Conservation (phyloP, 1,140 invertebrate genomes). For the Tetramorium alpestre region DNA sequence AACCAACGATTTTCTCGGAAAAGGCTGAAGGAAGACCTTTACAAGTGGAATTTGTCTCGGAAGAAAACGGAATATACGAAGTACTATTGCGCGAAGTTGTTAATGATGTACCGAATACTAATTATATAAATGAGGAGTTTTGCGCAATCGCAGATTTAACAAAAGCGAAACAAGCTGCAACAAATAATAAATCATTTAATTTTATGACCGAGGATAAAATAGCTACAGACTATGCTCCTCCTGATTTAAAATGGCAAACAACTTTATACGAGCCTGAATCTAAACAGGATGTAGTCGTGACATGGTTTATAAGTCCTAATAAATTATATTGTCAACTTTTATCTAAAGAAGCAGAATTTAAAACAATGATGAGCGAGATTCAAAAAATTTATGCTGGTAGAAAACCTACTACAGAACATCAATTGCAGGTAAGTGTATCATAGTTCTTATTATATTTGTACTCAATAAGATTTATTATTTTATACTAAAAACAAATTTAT, state of each 20-base stretch:
- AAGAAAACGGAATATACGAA: slow-evolving; percentile 77
- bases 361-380: slow-evolving; percentile 89
- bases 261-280: slow-evolving; percentile 74
- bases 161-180: slow-evolving; percentile 65
- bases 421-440: slow-evolving; percentile 73
- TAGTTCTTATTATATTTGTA: slow-evolving; percentile 23
- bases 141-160: slow-evolving; percentile 69
- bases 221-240: slow-evolving; percentile 79
- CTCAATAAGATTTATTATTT: slow-evolving; percentile 14
- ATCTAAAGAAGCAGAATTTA: slow-evolving; percentile 85
- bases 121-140: slow-evolving; percentile 81
- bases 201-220: slow-evolving; percentile 15
- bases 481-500: background rate
- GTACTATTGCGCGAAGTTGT: slow-evolving; percentile 76
- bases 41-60: slow-evolving; percentile 79
- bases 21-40: slow-evolving; percentile 67
- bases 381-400: slow-evolving; percentile 88
- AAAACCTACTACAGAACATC: slow-evolving; percentile 79
- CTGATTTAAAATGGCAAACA: slow-evolving; percentile 80
- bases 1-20: slow-evolving; percentile 20
- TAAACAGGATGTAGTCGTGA: slow-evolving; percentile 84
- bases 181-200: slow-evolving; percentile 17
- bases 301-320: slow-evolving; percentile 89
- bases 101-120: slow-evolving; percentile 30
- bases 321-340: slow-evolving; percentile 89